Evolutionary conservation across 1,140 invertebrate genomes (phyloP), one percentile per base, ranked within the genome.

Genomic region (Phenacoccus solenopsis): DNA sequence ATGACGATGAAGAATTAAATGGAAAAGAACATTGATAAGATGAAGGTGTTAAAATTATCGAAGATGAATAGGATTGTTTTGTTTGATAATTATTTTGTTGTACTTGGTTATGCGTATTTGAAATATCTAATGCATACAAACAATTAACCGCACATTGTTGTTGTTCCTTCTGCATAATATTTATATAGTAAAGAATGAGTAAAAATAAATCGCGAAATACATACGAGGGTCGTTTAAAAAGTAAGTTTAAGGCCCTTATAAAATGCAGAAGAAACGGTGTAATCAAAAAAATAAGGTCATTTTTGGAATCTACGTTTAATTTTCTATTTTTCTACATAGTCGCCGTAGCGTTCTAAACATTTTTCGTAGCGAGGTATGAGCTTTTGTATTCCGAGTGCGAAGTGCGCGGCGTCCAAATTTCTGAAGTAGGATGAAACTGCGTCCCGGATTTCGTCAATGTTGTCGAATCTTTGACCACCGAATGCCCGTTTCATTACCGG

Each of bases 401-500:
- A 72, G n/a, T 68, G 68, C 27, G 56, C 20, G 20, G 3, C 38
- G n/a, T 35, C 59, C 24, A 68, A 24, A 7, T 35, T n/a, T 22
- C 35, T 38, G 1, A 73, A 67, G n/a, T 28, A 73, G 2, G 32
- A 24, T 10, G 30, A 24, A 5, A 70, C 69, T 16, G 24, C 61
- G 5, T 21, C 12, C 57, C 70, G 49, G 21, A 72, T 64, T 20
- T 69, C 61, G 2, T 69, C 30, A 16, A 70, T 21, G 28, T 24
- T 68, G 21, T 70, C 67, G 56, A 71, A 72, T n/a, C 49, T 70
- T 71, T 74, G 32, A 22, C 30, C 61, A 7, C 56, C 70, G 16
- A 75, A 69, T 68, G 69, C 69, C 4, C 69, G 22, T 57, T 75
- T 69, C 69, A 75, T 22, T 24, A 25, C 2, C 12, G 35, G 67